phyloP scores from a whole-genome alignment of 1,140 invertebrate species.

The Anthonomus grandis region DNA sequence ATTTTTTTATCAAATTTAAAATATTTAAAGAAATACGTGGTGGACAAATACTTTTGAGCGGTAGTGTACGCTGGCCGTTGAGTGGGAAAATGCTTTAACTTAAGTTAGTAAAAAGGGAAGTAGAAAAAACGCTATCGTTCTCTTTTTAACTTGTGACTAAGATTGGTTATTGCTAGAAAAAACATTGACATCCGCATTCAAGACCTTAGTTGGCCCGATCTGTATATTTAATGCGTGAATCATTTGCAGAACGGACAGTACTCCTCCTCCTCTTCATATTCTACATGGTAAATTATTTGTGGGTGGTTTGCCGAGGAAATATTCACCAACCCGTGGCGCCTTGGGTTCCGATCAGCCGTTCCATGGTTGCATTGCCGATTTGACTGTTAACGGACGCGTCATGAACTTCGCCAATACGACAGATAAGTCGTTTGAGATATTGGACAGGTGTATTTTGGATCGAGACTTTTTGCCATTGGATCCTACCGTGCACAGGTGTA shows the following conservation, averaged over 20 bases:
- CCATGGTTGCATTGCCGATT: slow-evolving; percentile 82
- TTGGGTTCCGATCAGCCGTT: slow-evolving; percentile 56
- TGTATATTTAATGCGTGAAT: no score
- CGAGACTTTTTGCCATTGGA: slow-evolving; percentile 30
- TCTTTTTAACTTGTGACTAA: no score
- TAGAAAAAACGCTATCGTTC: no score
- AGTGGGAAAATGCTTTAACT: no score
- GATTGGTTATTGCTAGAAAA: no score
- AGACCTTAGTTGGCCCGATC: no score
- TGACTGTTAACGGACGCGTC: slow-evolving; percentile 75
- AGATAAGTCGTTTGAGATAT: slow-evolving; percentile 59
- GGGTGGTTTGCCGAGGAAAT: slow-evolving; percentile 72
- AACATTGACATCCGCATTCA: no score
- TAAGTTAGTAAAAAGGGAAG: no score
- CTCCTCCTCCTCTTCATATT: slow-evolving; percentile 59
- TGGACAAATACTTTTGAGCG: no score
- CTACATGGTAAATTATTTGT: slow-evolving; percentile 72
- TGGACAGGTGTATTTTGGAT: slow-evolving; percentile 61
- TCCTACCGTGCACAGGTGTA: slow-evolving; percentile 34
- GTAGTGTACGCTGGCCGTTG: no score
- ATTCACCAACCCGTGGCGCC: slow-evolving; percentile 46
- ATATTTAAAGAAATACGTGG: no score
- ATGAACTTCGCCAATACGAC: slow-evolving; percentile 76
- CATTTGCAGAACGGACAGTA: slow-evolving; percentile 51
- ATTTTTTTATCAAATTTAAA: no score